Base-by-base conservation (phyloP, 1,140 invertebrate genomes). In the Formica selysi region DNA sequence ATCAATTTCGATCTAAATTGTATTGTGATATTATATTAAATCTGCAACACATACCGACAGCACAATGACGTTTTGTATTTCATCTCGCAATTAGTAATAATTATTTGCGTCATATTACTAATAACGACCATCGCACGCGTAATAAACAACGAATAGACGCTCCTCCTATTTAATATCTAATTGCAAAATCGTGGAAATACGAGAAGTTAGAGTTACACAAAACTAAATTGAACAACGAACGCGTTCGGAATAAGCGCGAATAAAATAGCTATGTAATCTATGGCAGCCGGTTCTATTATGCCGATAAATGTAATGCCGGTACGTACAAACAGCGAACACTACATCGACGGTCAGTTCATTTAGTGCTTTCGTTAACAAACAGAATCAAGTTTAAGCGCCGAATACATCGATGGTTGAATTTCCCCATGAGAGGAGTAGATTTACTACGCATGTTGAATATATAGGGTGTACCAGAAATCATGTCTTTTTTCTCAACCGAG, bases 171-270 rank as follows among this genome's bases (percentile, higher is more conserved):
- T 79, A 48, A 79, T 79, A 79, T 87, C 76, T 88, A 88, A 88
- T 88, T 88, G 87, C 85, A 87, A 88, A 84, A 81, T 88, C 62
- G 57, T 87, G 73, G 83, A 87, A 83, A 88, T 68, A 70, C 48
- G 67, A 65, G 81, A 85, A 68, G 76, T 70, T 76, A 70, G 76
- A 78, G 36, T 87, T 87, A 79, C 76, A 78, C 74, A 78, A 87
- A 86, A 87, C 76, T 87, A 57, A 86, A 87, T 87, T 76, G 83
- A 86, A 76, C 74, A 76, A 67, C 59, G 44, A 22, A 22, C 22
- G 22, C 80, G 73, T 71, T 78, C 54, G 57, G 83, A 76, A 70
- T 59, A 85, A 87, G 70, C 83, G 59, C 51, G 41, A 86, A 85
- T 67, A 74, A 79, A 87, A 87, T 85, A 86, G 67, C 74, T 68